Base-by-base conservation (phyloP, 2,113 vertebrate genomes). In the Stegostoma tigrinum region DNA sequence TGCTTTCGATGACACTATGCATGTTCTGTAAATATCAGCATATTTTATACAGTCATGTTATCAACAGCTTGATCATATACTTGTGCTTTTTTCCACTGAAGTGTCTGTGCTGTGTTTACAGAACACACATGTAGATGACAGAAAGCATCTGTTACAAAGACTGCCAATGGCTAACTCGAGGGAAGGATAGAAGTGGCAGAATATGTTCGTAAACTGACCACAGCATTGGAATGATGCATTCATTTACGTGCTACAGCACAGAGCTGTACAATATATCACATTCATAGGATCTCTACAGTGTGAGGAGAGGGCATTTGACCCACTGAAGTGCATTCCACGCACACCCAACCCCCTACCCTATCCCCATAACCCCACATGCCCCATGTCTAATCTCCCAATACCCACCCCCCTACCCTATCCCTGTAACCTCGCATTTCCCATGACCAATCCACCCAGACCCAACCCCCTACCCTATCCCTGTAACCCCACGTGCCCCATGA, bases 31-130 rank as follows among this genome's bases (percentile, higher is more conserved):
- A 72, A 52, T 75, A 30, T 72, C 38, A 95, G 94, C 68, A 48
- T 70, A 72, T 72, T 72, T 72, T 70, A 12, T 30, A 17, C 93
- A 45, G 67, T 42, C 45, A 48, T 30, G 19, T 95, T 95, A 95
- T 95, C 72, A 95, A 93, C 89, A 93, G n/a, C 61, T 93, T 93
- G 64, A 34, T 93, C 89, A 64, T 61, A n/a, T 91, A 19, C 87
- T 91, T 64, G 55, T n/a, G 7, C 12, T 48, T 61, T 66, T 93
- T 38, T 66, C 89, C 89, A 93, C 89, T 23, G 67, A 93, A 93
- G 61, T 17, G 61, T 67, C 64, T 93, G 89, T 17, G 61, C 61
- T 24, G 6, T 91, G 89, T 91, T 91, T 91, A 91, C 61, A 91
- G 61, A 66, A 30, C 27, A 66, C 34, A 66, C 89, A 66, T 93